These are phyloP conservation scores for Dendrolimus houi DNA, from an alignment of 2,888 invertebrate species.

Conservation along the genomic window DNA sequence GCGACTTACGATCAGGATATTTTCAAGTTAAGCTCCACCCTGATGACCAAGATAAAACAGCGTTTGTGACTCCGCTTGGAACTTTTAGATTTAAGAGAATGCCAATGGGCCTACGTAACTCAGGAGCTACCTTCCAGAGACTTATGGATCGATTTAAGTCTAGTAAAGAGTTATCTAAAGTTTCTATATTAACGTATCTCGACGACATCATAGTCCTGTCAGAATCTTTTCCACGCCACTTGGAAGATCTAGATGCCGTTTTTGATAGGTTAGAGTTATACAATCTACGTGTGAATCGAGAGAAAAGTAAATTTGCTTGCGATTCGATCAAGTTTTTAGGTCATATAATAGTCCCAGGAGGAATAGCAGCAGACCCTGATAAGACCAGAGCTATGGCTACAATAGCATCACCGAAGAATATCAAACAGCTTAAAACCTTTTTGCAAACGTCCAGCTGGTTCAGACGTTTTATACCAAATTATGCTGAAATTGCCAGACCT, in stretches of 20 bases:
- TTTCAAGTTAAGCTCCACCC: constrained; percentile 16
- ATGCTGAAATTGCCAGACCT: constrained; percentile 11
- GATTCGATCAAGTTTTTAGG: constrained; percentile 15
- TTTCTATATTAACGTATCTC: constrained; percentile 16
- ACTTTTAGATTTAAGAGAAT: constrained; percentile 28
- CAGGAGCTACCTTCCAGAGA: constrained; percentile 18
- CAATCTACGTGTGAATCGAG: constrained; percentile 17
- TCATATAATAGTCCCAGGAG: constrained; percentile 14
- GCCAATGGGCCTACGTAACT: constrained; percentile 8
- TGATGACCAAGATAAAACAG: constrained; percentile 27
- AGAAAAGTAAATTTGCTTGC: constrained; percentile 15
- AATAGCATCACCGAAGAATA: constrained; percentile 15
- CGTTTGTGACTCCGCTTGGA: constrained; percentile 31
- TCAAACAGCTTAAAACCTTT: constrained; percentile 21
- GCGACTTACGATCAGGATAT: constrained; percentile 23
- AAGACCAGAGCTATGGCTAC: constrained; percentile 19
- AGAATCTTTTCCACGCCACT: constrained; percentile 15
- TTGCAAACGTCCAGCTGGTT: constrained; percentile 22
- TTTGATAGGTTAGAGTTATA: constrained; percentile 14
- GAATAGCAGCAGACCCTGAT: constrained; percentile 13
- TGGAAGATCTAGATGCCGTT: constrained; percentile 18
- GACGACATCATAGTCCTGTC: constrained; percentile 29
- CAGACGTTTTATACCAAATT: constrained; percentile 10
- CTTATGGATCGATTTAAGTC: constrained; percentile 12
- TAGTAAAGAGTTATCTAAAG: constrained; percentile 5